Conservation (phyloP, 2,888 invertebrate species). For the Gandaritis pyraliata region DNA sequence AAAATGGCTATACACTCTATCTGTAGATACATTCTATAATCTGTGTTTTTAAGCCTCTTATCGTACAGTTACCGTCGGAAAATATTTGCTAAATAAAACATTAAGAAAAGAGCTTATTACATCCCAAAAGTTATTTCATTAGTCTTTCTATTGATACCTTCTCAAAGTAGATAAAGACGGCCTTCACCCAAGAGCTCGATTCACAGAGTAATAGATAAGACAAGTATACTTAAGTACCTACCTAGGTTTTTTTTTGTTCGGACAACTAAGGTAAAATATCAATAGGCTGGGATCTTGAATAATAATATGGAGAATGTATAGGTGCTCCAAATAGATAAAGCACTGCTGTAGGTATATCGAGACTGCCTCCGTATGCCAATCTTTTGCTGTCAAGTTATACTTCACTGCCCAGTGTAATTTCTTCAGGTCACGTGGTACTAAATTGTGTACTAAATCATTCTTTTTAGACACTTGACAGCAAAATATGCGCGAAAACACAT, state of each 20-base stretch:
- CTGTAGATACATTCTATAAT: too few relatives aligned
- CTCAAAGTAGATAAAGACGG: neutral
- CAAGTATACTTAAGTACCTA: slow-evolving; percentile 1
- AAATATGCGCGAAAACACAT: too few relatives aligned
- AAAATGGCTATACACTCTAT: too few relatives aligned
- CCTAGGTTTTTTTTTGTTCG: slow-evolving; percentile 5
- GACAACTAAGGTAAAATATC: slow-evolving; percentile 11
- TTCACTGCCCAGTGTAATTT: too few relatives aligned
- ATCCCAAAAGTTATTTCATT: slow-evolving; percentile 3
- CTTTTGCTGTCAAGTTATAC: too few relatives aligned
- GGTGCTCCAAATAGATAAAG: neutral
- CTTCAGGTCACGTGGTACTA: too few relatives aligned
- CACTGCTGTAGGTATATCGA: neutral
- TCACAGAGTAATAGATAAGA: neutral
- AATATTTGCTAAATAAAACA: neutral
- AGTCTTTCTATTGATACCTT: slow-evolving; percentile 1
- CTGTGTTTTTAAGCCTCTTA: too few relatives aligned
- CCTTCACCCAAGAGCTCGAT: neutral
- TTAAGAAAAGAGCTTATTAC: neutral
- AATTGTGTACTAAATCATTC: too few relatives aligned
- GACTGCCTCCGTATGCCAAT: too few relatives aligned
- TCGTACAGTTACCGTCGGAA: too few relatives aligned
- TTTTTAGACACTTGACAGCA: too few relatives aligned
- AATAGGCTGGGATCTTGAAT: neutral
- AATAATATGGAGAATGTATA: slow-evolving; percentile 7